Evolutionary conservation across 2,888 invertebrate genomes (phyloP).

Genomic region (Proisotoma minuta): DNA sequence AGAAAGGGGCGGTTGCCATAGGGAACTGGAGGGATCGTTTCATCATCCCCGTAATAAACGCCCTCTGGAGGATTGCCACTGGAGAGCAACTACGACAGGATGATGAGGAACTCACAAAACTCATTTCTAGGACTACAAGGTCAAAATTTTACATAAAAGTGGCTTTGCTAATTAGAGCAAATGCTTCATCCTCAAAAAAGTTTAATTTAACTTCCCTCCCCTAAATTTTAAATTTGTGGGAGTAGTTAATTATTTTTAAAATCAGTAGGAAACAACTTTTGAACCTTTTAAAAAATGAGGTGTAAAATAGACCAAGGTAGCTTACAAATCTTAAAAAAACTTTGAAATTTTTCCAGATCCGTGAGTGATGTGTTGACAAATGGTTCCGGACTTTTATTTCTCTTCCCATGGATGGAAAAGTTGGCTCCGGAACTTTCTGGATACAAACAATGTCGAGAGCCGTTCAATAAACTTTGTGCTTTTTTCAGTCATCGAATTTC

Average conservation of each 20-base stretch:
- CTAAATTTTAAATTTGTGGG: too few relatives aligned
- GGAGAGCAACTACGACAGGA: background rate
- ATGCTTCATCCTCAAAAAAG: too few relatives aligned
- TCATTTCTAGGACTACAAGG: background rate
- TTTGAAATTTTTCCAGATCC: background rate
- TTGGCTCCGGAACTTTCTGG: background rate
- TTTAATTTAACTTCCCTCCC: too few relatives aligned
- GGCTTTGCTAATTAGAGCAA: too few relatives aligned
- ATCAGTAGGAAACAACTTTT: background rate
- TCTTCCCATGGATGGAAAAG: background rate
- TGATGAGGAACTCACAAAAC: background rate
- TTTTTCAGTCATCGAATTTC: background rate
- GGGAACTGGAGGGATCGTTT: background rate
- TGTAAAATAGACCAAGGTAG: too few relatives aligned
- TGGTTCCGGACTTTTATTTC: background rate
- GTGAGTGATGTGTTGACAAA: background rate
- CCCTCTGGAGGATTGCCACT: background rate
- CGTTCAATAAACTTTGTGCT: background rate
- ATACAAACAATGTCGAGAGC: background rate
- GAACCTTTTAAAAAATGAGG: too few relatives aligned
- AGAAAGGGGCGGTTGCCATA: too few relatives aligned
- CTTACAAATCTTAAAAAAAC: too few relatives aligned
- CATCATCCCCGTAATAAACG: background rate
- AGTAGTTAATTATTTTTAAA: too few relatives aligned
- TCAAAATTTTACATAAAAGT: too few relatives aligned